Conservation (phyloP, 2,113 vertebrate genomes). For the Oncorhynchus tshawytscha region DNA sequence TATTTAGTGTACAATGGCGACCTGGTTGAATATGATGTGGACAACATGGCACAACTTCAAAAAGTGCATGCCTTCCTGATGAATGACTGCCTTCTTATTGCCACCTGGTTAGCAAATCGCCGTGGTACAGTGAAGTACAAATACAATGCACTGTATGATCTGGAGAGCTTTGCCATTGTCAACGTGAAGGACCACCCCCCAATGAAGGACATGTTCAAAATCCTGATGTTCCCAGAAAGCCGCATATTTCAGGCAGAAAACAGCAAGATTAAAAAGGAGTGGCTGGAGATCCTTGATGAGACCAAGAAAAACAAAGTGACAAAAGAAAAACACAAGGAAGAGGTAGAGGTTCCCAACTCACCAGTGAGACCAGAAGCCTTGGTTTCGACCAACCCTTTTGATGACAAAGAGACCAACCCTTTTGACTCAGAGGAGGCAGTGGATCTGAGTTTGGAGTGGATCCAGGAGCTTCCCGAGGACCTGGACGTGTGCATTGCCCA, state of each 20-base stretch:
- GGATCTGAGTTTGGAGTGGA: slow-evolving; percentile 89
- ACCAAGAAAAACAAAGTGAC: slow-evolving; percentile 89
- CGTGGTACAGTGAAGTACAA: slow-evolving; percentile 86
- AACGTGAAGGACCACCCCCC: slow-evolving; percentile 98
- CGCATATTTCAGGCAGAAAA: slow-evolving; percentile 98
- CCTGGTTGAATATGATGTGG: slow-evolving; percentile 90
- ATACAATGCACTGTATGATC: slow-evolving; percentile 88
- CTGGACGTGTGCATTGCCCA: slow-evolving; percentile 97
- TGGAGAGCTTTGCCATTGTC: slow-evolving; percentile 91
- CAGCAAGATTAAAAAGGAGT: slow-evolving; percentile 98
- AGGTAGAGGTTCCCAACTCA: slow-evolving; percentile 77
- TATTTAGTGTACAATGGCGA: slow-evolving; percentile 97
- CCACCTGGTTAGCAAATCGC: slow-evolving; percentile 89
- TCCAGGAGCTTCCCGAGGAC: slow-evolving; percentile 95
- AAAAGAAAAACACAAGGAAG: slow-evolving; percentile 83
- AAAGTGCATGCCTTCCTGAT: slow-evolving; percentile 96
- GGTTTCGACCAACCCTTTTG: slow-evolving; percentile 82
- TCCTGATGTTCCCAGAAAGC: slow-evolving; percentile 96
- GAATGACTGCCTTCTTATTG: slow-evolving; percentile 94
- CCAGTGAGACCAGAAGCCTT: slow-evolving; percentile 62
- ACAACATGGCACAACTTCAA: slow-evolving; percentile 93
- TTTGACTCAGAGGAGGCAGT: slow-evolving; percentile 74
- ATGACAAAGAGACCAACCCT: slow-evolving; percentile 61
- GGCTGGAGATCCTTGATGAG: slow-evolving; percentile 94
- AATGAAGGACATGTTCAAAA: slow-evolving; percentile 99